Evolutionary conservation across 2,113 vertebrate species (phyloP).

Genomic region (Antechinus stuartii): DNA sequence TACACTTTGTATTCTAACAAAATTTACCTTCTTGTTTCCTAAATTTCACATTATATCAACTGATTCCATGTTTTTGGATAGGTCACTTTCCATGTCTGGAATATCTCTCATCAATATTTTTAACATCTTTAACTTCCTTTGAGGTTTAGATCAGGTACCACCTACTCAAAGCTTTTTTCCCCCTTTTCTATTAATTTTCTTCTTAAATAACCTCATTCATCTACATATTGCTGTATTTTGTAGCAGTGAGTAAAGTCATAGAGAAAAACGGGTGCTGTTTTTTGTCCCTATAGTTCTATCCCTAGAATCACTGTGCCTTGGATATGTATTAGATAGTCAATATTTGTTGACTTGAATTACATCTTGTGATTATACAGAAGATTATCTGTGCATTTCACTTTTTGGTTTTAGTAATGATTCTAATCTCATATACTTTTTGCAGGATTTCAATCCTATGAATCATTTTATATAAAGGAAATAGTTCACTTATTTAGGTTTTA

Average conservation of each 20-base stretch:
- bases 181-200: background rate
- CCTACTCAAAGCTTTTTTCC: background rate
- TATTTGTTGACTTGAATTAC: background rate
- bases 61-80: background rate
- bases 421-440: background rate
- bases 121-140: background rate
- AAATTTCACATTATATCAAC: background rate
- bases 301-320: background rate
- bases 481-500: constrained; percentile 6
- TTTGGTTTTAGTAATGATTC: constrained; percentile 39
- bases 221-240: background rate
- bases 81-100: background rate
- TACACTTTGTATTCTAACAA: background rate
- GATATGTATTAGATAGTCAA: background rate
- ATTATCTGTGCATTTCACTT: constrained; percentile 20
- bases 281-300: background rate
- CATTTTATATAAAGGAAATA: constrained; percentile 47
- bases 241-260: background rate
- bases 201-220: background rate
- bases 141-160: background rate
- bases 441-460: constrained; percentile 3
- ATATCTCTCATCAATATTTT: background rate
- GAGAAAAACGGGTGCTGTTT: background rate
- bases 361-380: constrained; percentile 2
- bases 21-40: background rate